These are phyloP conservation scores for Premnoplex brunnescens DNA, from an alignment of 2,797 vertebrate genomes.

Conservation along the genomic window DNA sequence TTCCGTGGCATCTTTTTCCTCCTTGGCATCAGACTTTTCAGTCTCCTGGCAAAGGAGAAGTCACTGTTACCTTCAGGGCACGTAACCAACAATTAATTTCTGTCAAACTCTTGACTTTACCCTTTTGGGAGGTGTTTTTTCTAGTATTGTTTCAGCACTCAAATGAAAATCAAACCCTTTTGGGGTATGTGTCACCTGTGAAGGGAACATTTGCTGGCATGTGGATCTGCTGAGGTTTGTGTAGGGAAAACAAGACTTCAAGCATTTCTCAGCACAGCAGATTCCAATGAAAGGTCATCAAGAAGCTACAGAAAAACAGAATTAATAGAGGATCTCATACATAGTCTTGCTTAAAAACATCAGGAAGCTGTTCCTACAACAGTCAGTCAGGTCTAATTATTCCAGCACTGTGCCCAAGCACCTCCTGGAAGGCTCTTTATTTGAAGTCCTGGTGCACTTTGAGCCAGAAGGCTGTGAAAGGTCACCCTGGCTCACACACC, in stretches of 20 bases:
- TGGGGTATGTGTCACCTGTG: neutral
- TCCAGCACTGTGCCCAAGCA: neutral
- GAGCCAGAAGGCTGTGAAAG: neutral
- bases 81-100: neutral
- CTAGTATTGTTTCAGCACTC: neutral
- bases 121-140: neutral
- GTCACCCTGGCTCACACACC: neutral
- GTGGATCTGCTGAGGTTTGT: neutral
- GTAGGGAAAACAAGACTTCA: neutral
- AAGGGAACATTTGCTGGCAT: neutral
- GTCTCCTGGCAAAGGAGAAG: constrained; percentile 59
- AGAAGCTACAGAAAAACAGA: neutral
- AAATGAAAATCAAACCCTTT: neutral
- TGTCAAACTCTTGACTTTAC: neutral
- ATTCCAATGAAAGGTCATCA: neutral
- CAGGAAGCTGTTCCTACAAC: neutral
- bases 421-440: neutral
- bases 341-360: neutral
- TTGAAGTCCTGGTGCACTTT: neutral
- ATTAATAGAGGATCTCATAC: neutral
- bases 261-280: neutral
- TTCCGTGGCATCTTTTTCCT: constrained; percentile 37
- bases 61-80: neutral
- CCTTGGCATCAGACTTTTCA: constrained; percentile 52
- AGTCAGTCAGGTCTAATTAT: neutral